These are phyloP conservation scores for Cebidichthys violaceus DNA, from an alignment of 2,113 vertebrate species.

Conservation along the genomic window DNA sequence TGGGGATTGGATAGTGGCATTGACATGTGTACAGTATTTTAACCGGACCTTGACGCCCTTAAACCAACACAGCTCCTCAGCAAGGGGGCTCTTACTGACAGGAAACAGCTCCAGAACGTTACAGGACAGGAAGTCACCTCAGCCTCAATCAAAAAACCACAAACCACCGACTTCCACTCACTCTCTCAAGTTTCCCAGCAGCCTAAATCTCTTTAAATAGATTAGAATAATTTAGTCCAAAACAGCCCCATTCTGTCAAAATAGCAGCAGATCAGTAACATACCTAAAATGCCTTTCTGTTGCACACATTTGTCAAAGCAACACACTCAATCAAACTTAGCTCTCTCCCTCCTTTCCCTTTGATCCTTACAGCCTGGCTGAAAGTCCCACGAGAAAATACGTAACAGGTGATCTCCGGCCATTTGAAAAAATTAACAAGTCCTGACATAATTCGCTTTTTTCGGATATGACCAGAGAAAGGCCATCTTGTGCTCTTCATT, in stretches of 20 bases:
- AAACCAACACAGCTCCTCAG: slow-evolving; percentile 66
- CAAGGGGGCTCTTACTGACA: slow-evolving; percentile 70
- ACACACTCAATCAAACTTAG: slow-evolving; percentile 74
- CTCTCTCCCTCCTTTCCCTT: slow-evolving; percentile 61
- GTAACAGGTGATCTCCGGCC: slow-evolving; percentile 72
- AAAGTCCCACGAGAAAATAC: slow-evolving; percentile 70
- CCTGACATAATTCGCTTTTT: slow-evolving; percentile 61
- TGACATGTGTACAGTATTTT: slow-evolving; percentile 72
- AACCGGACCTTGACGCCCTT: slow-evolving; percentile 64
- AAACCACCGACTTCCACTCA: slow-evolving; percentile 63
- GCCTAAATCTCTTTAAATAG: slow-evolving; percentile 75
- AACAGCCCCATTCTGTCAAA: slow-evolving; percentile 82
- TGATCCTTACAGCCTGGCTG: slow-evolving; percentile 66
- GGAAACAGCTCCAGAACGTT: slow-evolving; percentile 73
- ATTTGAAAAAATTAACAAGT: slow-evolving; percentile 55
- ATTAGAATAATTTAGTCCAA: slow-evolving; percentile 79
- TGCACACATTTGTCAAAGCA: slow-evolving; percentile 78
- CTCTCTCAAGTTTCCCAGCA: slow-evolving; percentile 67
- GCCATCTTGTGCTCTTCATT: background rate
- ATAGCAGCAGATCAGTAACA: slow-evolving; percentile 74
- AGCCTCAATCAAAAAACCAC: slow-evolving; percentile 63
- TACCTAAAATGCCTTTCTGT: slow-evolving; percentile 76
- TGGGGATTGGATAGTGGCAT: slow-evolving; percentile 13
- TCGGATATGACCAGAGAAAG: slow-evolving; percentile 36
- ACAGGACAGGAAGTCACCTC: slow-evolving; percentile 78